Evolutionary conservation across 2,888 invertebrate species (phyloP), one percentile per base, ranked within the genome.

Genomic region (Melanophora roralis): DNA sequence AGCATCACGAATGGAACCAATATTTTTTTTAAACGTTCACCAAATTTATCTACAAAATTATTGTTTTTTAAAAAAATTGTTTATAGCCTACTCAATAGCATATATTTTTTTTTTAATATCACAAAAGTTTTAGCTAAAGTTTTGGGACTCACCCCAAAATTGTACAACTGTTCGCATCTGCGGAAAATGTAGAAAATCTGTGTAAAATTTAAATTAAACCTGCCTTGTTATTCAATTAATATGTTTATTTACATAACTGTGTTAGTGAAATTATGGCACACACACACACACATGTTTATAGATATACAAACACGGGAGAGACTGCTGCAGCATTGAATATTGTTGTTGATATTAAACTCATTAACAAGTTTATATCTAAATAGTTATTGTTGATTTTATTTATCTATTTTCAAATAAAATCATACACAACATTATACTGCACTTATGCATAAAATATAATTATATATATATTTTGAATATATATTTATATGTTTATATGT

Each of bases 301-400:
- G 12, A 12, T 1, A 34, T 34, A 11, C 9, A 49, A 32, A 45
- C 19, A 34, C 27, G 1, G 19, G 16, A 21, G 23, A 21, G 21
- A 16, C 11, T 32, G 14, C 43, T 32, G 9, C 27, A 43, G 14
- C 14, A 43, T 8, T 36, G n/a, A 38, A 34, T 27, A 27, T 27
- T 49, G 60, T 38, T 75, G 53, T 38, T 40, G 27, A 47, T 71
- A 62, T 55, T 51, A 14, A 32, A 36, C 62, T 69, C 62, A 69
- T 69, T 71, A 76, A 55, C 55, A 64, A 49, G 40, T 59, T 65
- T 49, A 36, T 40, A 57, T 72, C 55, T 72, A 55, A 72, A 53
- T 43, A 23, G 34, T 40, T 8, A 21, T 40, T 43, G 16, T 40
- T n/a, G 16, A 23, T n/a, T 57, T 19, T 19, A 21, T 59, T 12